Evolutionary conservation across 2,888 invertebrate species (phyloP).

Genomic region (Cataglyphis altisquamis): DNA sequence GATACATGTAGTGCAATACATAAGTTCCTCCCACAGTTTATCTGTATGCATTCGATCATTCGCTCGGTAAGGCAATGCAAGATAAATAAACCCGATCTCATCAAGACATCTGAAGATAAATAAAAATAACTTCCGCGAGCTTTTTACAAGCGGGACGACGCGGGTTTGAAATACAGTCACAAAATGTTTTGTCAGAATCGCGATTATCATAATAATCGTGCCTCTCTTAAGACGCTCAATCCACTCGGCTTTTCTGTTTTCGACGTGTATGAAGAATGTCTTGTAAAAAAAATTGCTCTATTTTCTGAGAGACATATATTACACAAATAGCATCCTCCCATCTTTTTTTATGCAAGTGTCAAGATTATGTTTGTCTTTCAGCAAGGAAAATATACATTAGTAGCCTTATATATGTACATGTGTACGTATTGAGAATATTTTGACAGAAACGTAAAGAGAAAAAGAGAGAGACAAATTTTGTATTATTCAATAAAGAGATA

Average conservation of each 20-base stretch:
- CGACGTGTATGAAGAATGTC: background rate
- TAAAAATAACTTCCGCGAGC: conserved; percentile 34
- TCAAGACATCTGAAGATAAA: conserved; percentile 57
- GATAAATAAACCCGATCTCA: conserved; percentile 56
- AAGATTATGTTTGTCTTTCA: background rate
- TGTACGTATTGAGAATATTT: background rate
- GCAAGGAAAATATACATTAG: conserved; percentile 12
- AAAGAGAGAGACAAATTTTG: background rate
- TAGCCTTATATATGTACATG: background rate
- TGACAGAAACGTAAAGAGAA: background rate
- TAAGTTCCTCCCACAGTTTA: background rate
- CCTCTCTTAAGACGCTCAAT: background rate
- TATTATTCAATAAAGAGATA: background rate
- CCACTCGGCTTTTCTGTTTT: background rate
- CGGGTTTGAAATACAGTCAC: conserved; percentile 1
- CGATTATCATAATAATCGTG: conserved; percentile 28
- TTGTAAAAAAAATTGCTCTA: conserved; percentile 3
- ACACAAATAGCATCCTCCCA: background rate
- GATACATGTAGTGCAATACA: conserved; percentile 14
- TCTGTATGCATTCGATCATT: conserved; percentile 30
- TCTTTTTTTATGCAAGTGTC: background rate
- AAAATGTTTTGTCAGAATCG: conserved; percentile 23
- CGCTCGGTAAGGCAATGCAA: background rate
- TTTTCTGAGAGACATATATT: background rate
- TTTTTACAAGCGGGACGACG: conserved; percentile 18